Conservation (phyloP, 2,797 vertebrate species). For the Artibeus jamaicensis region DNA sequence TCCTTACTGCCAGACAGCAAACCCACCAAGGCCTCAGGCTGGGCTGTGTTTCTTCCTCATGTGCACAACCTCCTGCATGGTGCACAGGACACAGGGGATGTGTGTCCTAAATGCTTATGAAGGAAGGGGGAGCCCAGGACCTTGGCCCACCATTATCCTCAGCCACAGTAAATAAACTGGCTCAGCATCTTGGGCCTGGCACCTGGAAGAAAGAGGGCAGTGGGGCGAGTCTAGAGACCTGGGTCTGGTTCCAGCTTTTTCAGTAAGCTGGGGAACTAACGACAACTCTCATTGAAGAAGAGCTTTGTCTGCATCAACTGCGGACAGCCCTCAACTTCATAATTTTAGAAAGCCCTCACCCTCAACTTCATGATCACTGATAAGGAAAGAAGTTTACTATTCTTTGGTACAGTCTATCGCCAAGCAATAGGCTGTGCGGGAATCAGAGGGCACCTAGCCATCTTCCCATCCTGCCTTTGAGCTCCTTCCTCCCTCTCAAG, state of each 20-base stretch:
- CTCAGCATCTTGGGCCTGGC: background rate
- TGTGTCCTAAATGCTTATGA: background rate
- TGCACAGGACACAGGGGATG: too few species aligned
- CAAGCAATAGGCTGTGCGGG: background rate
- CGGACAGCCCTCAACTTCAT: background rate
- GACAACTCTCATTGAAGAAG: background rate
- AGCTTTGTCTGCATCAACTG: background rate
- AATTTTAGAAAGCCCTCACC: background rate
- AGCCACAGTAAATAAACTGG: background rate
- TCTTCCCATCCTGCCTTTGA: background rate
- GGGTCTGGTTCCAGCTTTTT: background rate
- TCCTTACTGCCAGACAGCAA: background rate
- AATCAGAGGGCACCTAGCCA: background rate
- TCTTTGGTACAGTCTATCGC: background rate
- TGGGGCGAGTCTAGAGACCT: background rate
- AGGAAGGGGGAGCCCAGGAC: background rate
- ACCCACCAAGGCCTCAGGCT: background rate
- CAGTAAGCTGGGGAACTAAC: background rate
- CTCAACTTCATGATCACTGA: accelerated
- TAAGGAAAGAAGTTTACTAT: background rate
- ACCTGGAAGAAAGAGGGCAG: background rate
- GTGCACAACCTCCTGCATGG: background rate
- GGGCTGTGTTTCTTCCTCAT: background rate
- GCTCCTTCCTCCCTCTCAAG: too few species aligned
- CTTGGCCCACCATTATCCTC: accelerated